These are phyloP conservation scores for Trachelus tabidus DNA, from an alignment of 2,888 invertebrate genomes.

Conservation along the genomic window DNA sequence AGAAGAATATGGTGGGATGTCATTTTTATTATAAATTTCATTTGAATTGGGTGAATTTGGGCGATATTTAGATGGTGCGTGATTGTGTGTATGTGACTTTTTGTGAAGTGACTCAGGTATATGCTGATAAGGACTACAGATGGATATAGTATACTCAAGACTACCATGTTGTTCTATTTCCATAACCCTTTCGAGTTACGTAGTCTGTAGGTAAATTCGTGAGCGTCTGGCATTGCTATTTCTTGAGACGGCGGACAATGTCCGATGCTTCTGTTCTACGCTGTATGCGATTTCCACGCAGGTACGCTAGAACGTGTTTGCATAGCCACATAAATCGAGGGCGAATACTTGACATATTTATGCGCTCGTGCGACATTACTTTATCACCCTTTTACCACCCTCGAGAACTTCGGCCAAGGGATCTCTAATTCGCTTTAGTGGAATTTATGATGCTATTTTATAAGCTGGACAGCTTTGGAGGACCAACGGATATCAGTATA, in stretches of 20 bases:
- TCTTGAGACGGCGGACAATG: slow-evolving; percentile 3
- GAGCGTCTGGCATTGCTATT: not conserved
- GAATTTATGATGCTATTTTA: slow-evolving; percentile 6
- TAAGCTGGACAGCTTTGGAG: not conserved
- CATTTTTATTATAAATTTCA: not conserved
- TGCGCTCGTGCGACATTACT: slow-evolving; percentile 39
- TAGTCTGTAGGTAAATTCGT: not conserved
- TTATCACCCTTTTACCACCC: slow-evolving; percentile 16
- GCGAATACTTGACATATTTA: slow-evolving; percentile 40
- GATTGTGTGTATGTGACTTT: not conserved
- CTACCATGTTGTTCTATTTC: not conserved
- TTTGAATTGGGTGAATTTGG: not conserved
- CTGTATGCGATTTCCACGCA: slow-evolving; percentile 9
- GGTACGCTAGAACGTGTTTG: slow-evolving; percentile 26
- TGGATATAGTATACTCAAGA: not conserved
- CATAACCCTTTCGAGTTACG: not conserved
- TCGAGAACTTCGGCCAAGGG: slow-evolving; percentile 22
- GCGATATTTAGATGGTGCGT: not conserved
- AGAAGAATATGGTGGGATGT: too few relatives aligned
- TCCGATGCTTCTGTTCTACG: not conserved
- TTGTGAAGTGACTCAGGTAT: not conserved
- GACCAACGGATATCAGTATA: not conserved
- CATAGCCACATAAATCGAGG: slow-evolving; percentile 40
- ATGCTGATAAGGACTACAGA: not conserved
- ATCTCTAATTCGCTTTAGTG: slow-evolving; percentile 31